phyloP scores from a whole-genome alignment of 2,797 vertebrate species.

The Siniperca obscura region DNA sequence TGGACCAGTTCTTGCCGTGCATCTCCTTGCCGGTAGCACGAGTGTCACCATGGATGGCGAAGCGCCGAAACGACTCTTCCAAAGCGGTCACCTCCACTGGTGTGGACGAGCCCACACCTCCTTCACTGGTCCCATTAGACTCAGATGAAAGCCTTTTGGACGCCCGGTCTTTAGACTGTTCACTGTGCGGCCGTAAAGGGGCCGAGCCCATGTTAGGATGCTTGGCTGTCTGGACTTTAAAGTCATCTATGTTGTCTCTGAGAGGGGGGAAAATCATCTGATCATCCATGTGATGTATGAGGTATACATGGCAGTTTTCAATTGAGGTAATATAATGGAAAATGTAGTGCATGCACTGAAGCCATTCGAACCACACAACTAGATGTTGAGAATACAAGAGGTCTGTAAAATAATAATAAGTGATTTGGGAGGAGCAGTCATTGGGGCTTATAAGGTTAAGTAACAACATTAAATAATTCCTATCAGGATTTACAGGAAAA shows the following conservation, averaged over 20 bases:
- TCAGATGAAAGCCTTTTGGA: slow-evolving; percentile 90
- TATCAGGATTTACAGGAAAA: slow-evolving; percentile 8
- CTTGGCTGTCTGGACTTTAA: slow-evolving; percentile 89
- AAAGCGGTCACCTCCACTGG: slow-evolving; percentile 90
- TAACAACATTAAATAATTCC: not conserved
- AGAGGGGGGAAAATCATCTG: slow-evolving; percentile 28
- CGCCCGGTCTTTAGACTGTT: slow-evolving; percentile 86
- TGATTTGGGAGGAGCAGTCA: slow-evolving; percentile 6
- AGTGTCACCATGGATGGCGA: slow-evolving; percentile 94
- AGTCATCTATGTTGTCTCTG: slow-evolving; percentile 90
- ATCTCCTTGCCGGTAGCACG: slow-evolving; percentile 93
- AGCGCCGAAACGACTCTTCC: slow-evolving; percentile 94
- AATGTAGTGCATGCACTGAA: not conserved
- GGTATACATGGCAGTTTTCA: not conserved
- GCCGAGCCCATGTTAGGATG: slow-evolving; percentile 82
- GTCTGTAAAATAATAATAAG: not conserved
- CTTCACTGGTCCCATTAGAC: slow-evolving; percentile 90
- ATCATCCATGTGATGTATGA: slow-evolving; percentile 5
- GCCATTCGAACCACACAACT: not conserved
- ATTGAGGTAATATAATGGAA: not conserved
- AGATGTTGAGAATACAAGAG: not conserved
- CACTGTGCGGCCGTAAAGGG: slow-evolving; percentile 86
- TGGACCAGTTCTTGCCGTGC: slow-evolving; percentile 99
- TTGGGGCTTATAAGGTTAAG: not conserved
- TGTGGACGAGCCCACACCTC: slow-evolving; percentile 79